A percentile compares a stretch with the other conserved stretches of the same genome.
phyloP scores from a whole-genome alignment of 53 echinoderm and acorn worm genomes.

The Apostichopus leukothele region DNA sequence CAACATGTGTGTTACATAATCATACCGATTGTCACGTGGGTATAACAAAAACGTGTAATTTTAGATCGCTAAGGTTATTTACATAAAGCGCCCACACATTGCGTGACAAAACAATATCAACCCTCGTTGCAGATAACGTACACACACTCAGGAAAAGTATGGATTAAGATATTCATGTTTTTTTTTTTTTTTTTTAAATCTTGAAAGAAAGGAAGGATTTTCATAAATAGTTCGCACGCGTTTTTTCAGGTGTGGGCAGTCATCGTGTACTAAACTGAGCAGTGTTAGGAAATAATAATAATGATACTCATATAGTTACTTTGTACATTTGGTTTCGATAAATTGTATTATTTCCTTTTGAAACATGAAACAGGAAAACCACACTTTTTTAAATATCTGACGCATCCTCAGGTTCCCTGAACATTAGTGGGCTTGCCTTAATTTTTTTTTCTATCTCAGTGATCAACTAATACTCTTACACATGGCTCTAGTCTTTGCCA shows the following conservation, averaged over 20 bases:
- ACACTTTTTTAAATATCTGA: neutral
- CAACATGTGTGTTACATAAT: no score
- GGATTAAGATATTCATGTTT: slow-evolving; percentile 1
- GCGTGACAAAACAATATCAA: slow-evolving; percentile 3
- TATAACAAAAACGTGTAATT: neutral
- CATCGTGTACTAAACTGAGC: no score
- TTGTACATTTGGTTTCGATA: slow-evolving; percentile 21
- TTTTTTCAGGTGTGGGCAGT: neutral
- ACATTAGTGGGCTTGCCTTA: no score
- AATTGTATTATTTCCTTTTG: slow-evolving; percentile 13
- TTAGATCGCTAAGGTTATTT: neutral
- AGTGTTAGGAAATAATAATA: no score
- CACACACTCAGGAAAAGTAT: slow-evolving; percentile 29
- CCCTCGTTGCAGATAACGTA: slow-evolving; percentile 6
- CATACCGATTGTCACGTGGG: no score
- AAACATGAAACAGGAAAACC: slow-evolving; percentile 21
- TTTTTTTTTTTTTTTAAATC: neutral
- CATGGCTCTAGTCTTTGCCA: no score
- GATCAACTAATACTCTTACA: no score
- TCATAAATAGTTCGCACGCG: neutral
- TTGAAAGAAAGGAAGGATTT: neutral
- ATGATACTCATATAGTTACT: neutral
- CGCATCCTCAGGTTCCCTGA: neutral
- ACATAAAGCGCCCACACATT: slow-evolving; percentile 35
- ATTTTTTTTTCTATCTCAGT: no score